Evolutionary conservation across 2,888 invertebrate genomes (phyloP).

Genomic region (Augochlorella aurata): DNA sequence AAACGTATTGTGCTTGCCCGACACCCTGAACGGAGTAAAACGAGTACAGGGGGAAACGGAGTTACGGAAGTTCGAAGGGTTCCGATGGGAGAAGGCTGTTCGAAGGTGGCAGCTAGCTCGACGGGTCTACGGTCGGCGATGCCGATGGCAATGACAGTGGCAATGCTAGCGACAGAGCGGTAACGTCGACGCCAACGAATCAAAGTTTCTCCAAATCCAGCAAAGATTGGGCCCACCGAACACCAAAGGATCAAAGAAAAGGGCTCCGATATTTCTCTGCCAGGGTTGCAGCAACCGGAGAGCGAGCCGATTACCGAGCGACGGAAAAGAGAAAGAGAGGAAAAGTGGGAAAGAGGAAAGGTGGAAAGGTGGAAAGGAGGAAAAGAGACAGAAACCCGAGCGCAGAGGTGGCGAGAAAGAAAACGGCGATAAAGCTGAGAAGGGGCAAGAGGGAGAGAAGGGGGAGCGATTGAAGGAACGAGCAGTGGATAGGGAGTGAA

Average conservation of each 20-base stretch:
- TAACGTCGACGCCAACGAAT: no score
- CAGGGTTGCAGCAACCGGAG: background rate
- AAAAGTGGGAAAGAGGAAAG: no score
- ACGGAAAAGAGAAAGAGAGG: no score
- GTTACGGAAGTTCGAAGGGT: constrained; percentile 1
- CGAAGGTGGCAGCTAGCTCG: constrained; percentile 4
- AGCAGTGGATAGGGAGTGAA: background rate
- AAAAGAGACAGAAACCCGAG: background rate
- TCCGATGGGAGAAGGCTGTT: background rate
- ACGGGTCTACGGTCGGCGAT: background rate
- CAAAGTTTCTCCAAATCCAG: no score
- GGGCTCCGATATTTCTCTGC: no score
- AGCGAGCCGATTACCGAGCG: background rate
- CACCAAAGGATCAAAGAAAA: no score
- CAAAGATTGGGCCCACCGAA: no score
- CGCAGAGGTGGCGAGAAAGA: background rate
- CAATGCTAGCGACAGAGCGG: background rate
- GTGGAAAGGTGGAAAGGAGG: background rate
- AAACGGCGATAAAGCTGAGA: background rate
- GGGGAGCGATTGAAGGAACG: background rate
- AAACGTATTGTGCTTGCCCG: constrained; percentile 71
- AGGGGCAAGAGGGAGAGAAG: background rate
- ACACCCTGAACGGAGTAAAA: constrained; percentile 50
- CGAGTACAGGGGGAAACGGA: constrained; percentile 17
- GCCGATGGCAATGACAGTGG: background rate